Conservation (phyloP, 2,797 vertebrate species). For the Anisognathus igniventris region DNA sequence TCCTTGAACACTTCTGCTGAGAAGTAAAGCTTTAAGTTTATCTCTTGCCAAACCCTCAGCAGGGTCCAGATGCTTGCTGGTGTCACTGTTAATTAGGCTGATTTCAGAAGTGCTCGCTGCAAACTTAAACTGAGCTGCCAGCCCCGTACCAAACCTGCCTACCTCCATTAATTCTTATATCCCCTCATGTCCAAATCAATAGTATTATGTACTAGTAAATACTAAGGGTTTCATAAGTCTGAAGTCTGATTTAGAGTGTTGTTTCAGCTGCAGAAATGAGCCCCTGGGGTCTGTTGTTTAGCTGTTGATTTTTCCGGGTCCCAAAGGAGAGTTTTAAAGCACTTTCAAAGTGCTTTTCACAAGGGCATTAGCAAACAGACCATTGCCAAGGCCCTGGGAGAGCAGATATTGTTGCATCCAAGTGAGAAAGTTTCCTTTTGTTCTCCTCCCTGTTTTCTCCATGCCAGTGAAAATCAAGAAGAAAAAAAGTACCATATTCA, state of each 20-base stretch:
- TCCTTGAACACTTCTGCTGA: slow-evolving; percentile 3
- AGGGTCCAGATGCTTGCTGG: not conserved
- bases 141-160: not conserved
- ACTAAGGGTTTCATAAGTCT: slow-evolving; percentile 30
- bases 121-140: slow-evolving; percentile 29
- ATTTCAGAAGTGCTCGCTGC: not conserved
- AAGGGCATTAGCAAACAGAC: not conserved
- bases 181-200: slow-evolving; percentile 27
- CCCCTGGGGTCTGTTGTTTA: slow-evolving; percentile 4
- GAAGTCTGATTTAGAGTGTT: slow-evolving; percentile 24
- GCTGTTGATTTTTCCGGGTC: not conserved
- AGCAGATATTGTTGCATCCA: not conserved
- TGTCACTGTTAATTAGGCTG: slow-evolving; percentile 44
- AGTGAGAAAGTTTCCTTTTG: not conserved
- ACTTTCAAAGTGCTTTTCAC: slow-evolving; percentile 11
- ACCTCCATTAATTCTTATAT: not conserved
- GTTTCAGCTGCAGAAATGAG: slow-evolving; percentile 25
- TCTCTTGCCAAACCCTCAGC: slow-evolving; percentile 27
- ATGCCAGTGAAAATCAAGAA: not conserved
- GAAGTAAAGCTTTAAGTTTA: not conserved
- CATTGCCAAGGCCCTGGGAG: not conserved
- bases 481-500: not conserved
- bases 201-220: slow-evolving; percentile 18
- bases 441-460: not conserved
- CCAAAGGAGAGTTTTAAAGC: slow-evolving; percentile 36